Evolutionary conservation across 2,888 invertebrate genomes (phyloP).

Genomic region (Drosophila meridiana): DNA sequence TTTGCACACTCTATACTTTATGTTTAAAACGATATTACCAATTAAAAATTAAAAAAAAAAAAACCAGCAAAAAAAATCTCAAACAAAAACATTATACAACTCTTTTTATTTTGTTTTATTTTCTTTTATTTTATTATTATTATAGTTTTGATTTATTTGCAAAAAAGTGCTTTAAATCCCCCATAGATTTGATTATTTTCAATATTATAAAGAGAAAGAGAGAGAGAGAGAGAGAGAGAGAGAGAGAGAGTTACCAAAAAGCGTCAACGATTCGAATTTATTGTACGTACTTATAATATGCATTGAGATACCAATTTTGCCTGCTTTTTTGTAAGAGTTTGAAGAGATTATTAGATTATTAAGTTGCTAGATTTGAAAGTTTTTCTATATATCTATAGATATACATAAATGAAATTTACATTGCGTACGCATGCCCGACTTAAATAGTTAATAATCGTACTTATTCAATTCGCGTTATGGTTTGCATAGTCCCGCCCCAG

Average conservation of each 20-base stretch:
- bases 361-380: constrained; percentile 74
- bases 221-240: not conserved
- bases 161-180: constrained; percentile 33
- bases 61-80: constrained; percentile 41
- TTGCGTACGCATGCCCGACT: constrained; percentile 21
- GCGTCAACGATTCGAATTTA: constrained; percentile 76
- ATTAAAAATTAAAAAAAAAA: constrained; percentile 52
- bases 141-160: constrained; percentile 15
- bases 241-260: constrained; percentile 44
- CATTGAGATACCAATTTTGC: constrained; percentile 71
- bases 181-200: not conserved
- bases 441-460: constrained; percentile 45
- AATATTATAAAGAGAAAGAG: not conserved
- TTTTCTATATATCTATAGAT: constrained; percentile 40
- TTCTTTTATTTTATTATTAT: constrained; percentile 12
- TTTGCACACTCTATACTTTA: constrained; percentile 63
- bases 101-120: constrained; percentile 53
- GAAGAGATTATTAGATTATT: constrained; percentile 54
- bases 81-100: constrained; percentile 39
- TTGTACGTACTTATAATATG: constrained; percentile 56
- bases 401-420: constrained; percentile 70
- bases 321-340: constrained; percentile 68
- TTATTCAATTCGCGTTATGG: constrained; percentile 62
- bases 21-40: constrained; percentile 76
- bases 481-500: constrained; percentile 73